Evolutionary conservation across 1,140 invertebrate genomes (phyloP), one percentile per base, ranked within the genome.

Genomic region (Pachyrhynchus sulphureomaculatus): DNA sequence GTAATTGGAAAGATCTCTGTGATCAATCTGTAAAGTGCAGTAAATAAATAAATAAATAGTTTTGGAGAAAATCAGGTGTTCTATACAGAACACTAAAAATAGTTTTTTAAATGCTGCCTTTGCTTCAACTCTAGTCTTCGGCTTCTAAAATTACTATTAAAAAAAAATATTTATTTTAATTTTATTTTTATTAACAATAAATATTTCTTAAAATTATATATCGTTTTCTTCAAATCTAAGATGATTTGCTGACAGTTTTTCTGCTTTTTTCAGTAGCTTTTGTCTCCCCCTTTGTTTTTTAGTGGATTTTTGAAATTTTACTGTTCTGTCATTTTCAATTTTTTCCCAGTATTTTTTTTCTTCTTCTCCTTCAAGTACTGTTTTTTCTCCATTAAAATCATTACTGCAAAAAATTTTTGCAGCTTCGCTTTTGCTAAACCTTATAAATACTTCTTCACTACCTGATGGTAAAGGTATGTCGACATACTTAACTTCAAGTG

Each of bases 281-380:
- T 84, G 81, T 13, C 84, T 76, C 2, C 86, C 87, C 34, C 86
- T 78, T 66, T 83, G 81, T 65, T 83, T 83, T 36, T 65, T 68
- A 1, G 36, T 48, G 21, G 49, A 23, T 62, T 83, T 86, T 1
- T 75, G 69, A 2, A 84, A 72, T 66, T 86, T 86, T 9, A 81
- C 76, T 55, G 79, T 75, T 51, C 86, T 79, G 70, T 86, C 83
- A 36, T 69, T 71, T 36, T 72, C 61, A 42, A 87, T 86, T 75
- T 87, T 87, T 9, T 83, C 73, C 85, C 85, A 89, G 70, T 88
- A 88, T 1, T 70, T 61, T 24, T 77, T 77, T 72, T 88, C 87
- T 64, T 84, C 81, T 18, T 84, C 80, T 13, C 79, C 83, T 74
- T 70, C 62, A 55, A 82, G 41, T 8, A 81, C 63, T 62, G 62